Base-by-base conservation (phyloP, 2,113 vertebrate species). In the Genyomyrus donnyi region DNA sequence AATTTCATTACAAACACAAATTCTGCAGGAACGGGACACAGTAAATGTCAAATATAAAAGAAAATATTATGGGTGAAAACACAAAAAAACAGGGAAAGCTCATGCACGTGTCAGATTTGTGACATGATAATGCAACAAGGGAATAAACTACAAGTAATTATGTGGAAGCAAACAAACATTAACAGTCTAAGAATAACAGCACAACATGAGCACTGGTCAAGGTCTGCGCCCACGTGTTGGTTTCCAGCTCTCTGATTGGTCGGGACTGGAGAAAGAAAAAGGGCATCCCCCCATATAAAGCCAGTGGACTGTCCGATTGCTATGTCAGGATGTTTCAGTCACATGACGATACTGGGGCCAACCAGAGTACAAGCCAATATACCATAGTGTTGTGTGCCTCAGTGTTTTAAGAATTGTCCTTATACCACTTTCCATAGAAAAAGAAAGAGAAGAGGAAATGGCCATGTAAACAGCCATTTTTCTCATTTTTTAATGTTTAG, bases 221-320 rank as follows among this genome's bases (percentile, higher is more conserved):
- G 95, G 96, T 96, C 96, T 96, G 95, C 95, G 94, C 93, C 95
- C 96, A 95, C 96, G 96, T 96, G 94, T 96, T 95, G 95, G 96
- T 97, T 97, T 96, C 97, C 95, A 92, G 92, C 95, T 96, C 94
- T 95, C 96, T 96, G 96, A 96, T 95, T 39, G 96, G 96, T 96
- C 96, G 96, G 96, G 96, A 96, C 95, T 96, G 95, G 96, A 39
- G 96, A 96, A 96, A 96, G 96, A 50, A 96, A 96, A 96, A 95
- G 95, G 96, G 96, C 96, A 95, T 96, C 96, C 21, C 46, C 24
- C 17, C 11, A 27, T 53, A 21, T 31, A 87, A 50, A 42, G 15
- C 96, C 96, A 66, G 62, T 11, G 62, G 62, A 66, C n/a, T 27
- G n/a, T 27, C n/a, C 62, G 0, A n/a, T 66, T 2, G 7, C 7